Evolutionary conservation across 1,140 invertebrate species (phyloP).

Genomic region (Anthonomus grandis): DNA sequence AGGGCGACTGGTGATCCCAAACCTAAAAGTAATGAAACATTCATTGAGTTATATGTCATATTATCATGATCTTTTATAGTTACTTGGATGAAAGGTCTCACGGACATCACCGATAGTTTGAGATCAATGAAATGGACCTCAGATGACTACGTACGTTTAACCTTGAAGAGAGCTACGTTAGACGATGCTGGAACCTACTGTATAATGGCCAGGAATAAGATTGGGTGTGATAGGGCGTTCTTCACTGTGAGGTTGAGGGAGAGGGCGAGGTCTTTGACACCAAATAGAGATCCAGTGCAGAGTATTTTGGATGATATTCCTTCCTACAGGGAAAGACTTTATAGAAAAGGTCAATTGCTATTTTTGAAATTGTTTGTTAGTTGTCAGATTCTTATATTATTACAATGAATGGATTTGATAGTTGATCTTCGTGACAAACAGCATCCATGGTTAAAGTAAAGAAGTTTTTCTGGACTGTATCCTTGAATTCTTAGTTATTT

Average conservation of each 20-base stretch:
- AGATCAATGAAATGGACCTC: conserved; percentile 76
- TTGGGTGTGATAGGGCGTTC: conserved; percentile 81
- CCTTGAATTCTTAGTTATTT: too few relatives aligned
- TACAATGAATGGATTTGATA: too few relatives aligned
- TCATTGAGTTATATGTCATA: conserved; percentile 2
- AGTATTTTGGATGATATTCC: conserved; percentile 48
- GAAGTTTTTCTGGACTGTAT: too few relatives aligned
- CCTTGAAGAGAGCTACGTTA: conserved; percentile 77
- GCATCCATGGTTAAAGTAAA: too few relatives aligned
- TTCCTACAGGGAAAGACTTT: conserved; percentile 50
- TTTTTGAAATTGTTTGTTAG: too few relatives aligned
- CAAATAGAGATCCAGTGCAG: conserved; percentile 52
- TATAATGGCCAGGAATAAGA: conserved; percentile 85
- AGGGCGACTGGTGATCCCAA: conserved; percentile 75
- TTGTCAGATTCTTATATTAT: too few relatives aligned
- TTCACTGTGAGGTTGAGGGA: conserved; percentile 73
- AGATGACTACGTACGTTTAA: conserved; percentile 81
- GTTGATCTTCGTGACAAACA: too few relatives aligned
- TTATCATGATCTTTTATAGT: conserved; percentile 55
- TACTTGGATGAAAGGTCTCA: conserved; percentile 79
- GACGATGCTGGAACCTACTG: conserved; percentile 94
- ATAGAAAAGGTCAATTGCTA: conserved; percentile 58
- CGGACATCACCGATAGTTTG: conserved; percentile 74
- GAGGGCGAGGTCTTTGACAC: conserved; percentile 63
- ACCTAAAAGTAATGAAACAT: conserved; percentile 66